Base-by-base conservation (phyloP, 2,113 vertebrate genomes). In the Chunga burmeisteri region DNA sequence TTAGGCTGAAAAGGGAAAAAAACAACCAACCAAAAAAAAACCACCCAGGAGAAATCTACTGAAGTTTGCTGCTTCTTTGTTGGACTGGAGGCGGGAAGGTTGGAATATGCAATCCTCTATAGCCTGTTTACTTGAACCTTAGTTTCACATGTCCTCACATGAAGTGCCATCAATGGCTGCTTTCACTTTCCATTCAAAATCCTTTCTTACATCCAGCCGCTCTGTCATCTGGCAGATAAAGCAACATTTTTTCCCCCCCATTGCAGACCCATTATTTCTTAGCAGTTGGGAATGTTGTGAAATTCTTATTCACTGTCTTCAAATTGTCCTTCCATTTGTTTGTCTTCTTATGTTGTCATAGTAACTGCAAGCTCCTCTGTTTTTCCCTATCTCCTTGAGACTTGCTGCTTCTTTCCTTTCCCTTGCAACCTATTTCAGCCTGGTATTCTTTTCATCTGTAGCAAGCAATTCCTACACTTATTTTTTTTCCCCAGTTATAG, bases 61-160 rank as follows among this genome's bases (percentile, higher is more conserved):
- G 53, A 27, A 50, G 16, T 42, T n/a, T 67, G 13, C 32, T 74
- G 3, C 5, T 42, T 34, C 29, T 61, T 59, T 85, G 34, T 72
- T 21, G 30, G 25, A 16, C 27, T 49, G 16, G 0, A 1, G 7
- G 1, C 56, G 42, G 20, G 10, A 11, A 8, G 8, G 2, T 44
- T 81, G 34, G 40, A 44, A 36, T 73, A 26, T 29, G 12, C 4
- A 38, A 20, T 59, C 8, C 30, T 82, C 38, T 71, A 34, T 22
- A 59, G 34, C 29, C 56, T 59, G 17, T 59, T 79, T 15, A 21
- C 29, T 70, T 49, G 55, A 46, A 38, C 26, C 7, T 18, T 67
- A 17, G 9, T 78, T 81, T 80, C 42, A 22, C 6, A 3, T 25
- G 21, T 53, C 42, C 23, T 86, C 46, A 13, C 0, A 0, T 63